Percentiles rank a stretch among this genome's conserved stretches.
phyloP scores from a whole-genome alignment of 1,140 invertebrate genomes.

The Calephelis virginiensis region DNA sequence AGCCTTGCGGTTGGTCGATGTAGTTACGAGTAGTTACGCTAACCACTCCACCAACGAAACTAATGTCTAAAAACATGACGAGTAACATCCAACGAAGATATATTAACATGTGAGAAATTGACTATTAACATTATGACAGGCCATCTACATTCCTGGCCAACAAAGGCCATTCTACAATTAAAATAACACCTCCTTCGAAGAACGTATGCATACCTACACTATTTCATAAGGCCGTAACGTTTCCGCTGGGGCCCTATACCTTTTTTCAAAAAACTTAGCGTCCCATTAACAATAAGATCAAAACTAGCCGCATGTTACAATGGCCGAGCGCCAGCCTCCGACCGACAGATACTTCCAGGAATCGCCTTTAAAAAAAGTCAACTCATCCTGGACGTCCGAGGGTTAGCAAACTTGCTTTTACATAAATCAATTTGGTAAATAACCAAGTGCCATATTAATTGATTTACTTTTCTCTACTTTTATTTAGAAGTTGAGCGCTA shows the following conservation, averaged over 20 bases:
- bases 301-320: constrained; percentile 75
- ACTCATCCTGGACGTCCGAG: constrained; percentile 69
- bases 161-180: constrained; percentile 70
- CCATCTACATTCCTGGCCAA: constrained; percentile 74
- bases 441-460: no score
- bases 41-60: no score
- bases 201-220: constrained; percentile 67
- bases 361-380: constrained; percentile 70
- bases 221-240: constrained; percentile 73
- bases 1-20: no score
- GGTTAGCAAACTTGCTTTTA: constrained; percentile 53
- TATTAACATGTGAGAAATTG: constrained; percentile 52
- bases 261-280: constrained; percentile 77
- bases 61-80: constrained; percentile 4
- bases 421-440: constrained; percentile 20
- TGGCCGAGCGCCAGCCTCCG: constrained; percentile 72
- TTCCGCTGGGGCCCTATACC: constrained; percentile 73
- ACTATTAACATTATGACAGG: constrained; percentile 75
- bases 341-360: constrained; percentile 66
- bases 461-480: no score
- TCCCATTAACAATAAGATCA: constrained; percentile 78
- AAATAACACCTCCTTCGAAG: constrained; percentile 75
- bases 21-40: no score
- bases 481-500: no score
- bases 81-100: constrained; percentile 14